A percentile compares a stretch with the other conserved stretches of the same genome.
These are phyloP conservation scores for Herpetotheres cachinnans DNA, from an alignment of 2,113 vertebrate species.

Conservation along the genomic window DNA sequence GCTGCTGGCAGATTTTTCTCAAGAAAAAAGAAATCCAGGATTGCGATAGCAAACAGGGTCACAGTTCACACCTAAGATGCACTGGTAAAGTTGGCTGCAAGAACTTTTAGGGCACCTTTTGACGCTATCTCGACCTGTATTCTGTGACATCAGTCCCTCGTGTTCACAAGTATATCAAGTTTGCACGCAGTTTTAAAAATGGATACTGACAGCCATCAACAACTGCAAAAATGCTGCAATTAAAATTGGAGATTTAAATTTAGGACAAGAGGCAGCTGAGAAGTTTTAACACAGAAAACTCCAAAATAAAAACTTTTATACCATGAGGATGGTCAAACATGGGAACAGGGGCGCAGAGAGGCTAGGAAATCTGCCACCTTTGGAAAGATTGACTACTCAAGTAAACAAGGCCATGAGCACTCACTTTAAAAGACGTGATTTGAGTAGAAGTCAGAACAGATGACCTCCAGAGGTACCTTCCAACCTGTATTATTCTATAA, in stretches of 20 bases:
- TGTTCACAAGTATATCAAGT: background rate
- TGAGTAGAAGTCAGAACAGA: background rate
- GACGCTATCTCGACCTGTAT: background rate
- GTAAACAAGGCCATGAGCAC: background rate
- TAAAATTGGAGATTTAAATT: background rate
- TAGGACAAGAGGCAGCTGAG: background rate
- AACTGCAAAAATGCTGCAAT: background rate
- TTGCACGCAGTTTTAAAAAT: background rate
- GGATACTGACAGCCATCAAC: background rate
- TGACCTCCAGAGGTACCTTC: background rate
- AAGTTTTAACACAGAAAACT: background rate
- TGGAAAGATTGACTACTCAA: fast-evolving
- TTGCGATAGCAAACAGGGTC: background rate
- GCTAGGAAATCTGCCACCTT: background rate
- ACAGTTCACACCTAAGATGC: background rate
- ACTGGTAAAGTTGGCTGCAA: background rate
- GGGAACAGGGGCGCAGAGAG: background rate
- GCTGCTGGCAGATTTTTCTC: background rate
- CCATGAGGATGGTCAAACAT: background rate
- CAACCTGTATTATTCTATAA: background rate
- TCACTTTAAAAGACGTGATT: background rate
- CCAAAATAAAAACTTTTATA: background rate
- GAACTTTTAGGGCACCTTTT: background rate
- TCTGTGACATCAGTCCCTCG: background rate
- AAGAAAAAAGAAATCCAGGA: background rate